Evolutionary conservation across 1,140 invertebrate genomes (phyloP), one percentile per base, ranked within the genome.

Genomic region (Penaeus chinensis): DNA sequence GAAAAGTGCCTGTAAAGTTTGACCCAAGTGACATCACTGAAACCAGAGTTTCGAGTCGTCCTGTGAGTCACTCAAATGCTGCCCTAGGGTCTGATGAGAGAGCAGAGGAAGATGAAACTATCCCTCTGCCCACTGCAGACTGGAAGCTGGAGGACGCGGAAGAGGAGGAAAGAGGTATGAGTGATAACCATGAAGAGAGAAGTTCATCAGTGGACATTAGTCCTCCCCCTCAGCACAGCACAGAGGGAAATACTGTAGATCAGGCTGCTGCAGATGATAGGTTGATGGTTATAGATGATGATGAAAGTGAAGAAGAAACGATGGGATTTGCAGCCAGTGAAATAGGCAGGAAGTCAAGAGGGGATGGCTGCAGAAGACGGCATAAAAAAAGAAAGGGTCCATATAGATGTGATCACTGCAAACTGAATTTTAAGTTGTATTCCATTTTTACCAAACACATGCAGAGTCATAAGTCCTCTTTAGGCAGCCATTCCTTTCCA

Each of bases 381-480:
- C 24, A 27, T 27, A 42, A 47, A 79, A 79, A 79, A 60, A 60
- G 77, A 4, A 18, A 60, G 54, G 77, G 77, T 16, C 77, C 77
- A 10, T 79, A 79, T 42, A 79, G 47, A 54, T 79, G 77, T 79
- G 47, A 79, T 27, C 77, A 60, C 10, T 79, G 77, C 47, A 47
- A 79, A 13, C n/a, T 79, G 54, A 60, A 79, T 79, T 79, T 79
- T 19, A 79, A 60, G 24, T 20, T 79, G 5, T n/a, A 60, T 60
- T 79, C 77, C 11, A 79, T 79, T 79, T 79, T 60, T n/a, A 79
- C 37, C 27, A 79, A 79, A n/a, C 77, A 79, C 61, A 79, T 79
- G 77, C 61, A 60, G 32, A 79, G 61, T 24, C 77, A 79, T 61
- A 60, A 79, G 61, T 60, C 61, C 27, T 13, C 77, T 60, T 22